phyloP scores from a whole-genome alignment of 2,113 vertebrate genomes.

The Hydrolagus affinis region DNA sequence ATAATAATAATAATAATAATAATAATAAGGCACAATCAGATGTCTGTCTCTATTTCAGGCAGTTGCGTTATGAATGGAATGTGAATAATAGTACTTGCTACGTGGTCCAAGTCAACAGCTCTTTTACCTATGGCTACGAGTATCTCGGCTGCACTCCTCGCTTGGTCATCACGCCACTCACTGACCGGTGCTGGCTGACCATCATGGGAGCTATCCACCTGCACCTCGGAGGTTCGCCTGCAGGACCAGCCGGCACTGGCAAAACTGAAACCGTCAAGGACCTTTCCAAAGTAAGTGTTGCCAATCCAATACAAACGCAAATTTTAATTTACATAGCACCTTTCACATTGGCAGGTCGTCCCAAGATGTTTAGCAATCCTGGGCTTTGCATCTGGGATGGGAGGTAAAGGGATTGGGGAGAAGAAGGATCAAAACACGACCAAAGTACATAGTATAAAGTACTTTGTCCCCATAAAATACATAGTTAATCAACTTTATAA shows the following conservation, averaged over 20 bases:
- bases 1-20: too few relatives aligned
- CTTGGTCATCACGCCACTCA: conserved; percentile 54
- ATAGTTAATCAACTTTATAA: too few relatives aligned
- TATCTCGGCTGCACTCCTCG: conserved; percentile 53
- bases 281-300: conserved; percentile 48
- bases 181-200: conserved; percentile 53
- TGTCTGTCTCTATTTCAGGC: conserved; percentile 41
- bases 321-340: neutral
- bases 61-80: conserved; percentile 54
- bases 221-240: conserved; percentile 50
- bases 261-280: conserved; percentile 56
- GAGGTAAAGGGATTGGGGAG: neutral
- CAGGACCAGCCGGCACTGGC: conserved; percentile 49
- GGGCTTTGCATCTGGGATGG: too few relatives aligned
- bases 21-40: too few relatives aligned
- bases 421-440: neutral
- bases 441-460: neutral
- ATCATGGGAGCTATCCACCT: conserved; percentile 45
- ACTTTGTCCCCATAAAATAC: too few relatives aligned
- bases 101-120: conserved; percentile 46
- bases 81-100: conserved; percentile 47
- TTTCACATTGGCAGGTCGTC: neutral
- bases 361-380: too few relatives aligned
- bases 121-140: conserved; percentile 53
- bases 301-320: too few relatives aligned